Percentiles rank a stretch among this genome's conserved stretches.
These are phyloP conservation scores for Campylomormyrus tamandua DNA, from an alignment of 2,113 vertebrate species.

Conservation along the genomic window DNA sequence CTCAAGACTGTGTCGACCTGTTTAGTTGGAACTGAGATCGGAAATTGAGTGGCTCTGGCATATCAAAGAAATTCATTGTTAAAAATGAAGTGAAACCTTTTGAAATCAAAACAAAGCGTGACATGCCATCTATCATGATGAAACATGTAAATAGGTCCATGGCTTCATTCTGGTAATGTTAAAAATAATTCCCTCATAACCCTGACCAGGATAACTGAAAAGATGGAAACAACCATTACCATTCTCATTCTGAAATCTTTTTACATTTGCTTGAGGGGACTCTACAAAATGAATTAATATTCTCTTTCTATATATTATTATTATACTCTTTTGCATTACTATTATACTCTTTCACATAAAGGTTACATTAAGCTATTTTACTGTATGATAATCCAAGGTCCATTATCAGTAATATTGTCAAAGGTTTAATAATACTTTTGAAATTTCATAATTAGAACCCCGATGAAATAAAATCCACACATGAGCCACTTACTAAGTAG, in stretches of 20 bases:
- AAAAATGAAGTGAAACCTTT: neutral
- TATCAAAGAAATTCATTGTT: neutral
- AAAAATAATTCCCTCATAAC: neutral
- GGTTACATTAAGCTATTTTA: neutral
- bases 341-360: neutral
- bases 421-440: neutral
- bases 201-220: neutral
- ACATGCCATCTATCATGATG: neutral
- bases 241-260: neutral
- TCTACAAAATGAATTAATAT: neutral
- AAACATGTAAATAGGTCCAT: neutral
- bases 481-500: neutral
- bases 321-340: neutral
- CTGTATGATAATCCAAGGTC: neutral
- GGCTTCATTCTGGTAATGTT: neutral
- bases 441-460: neutral
- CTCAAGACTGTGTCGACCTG: neutral
- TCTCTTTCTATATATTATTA: neutral
- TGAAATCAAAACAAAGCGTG: neutral
- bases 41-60: neutral
- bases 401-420: neutral
- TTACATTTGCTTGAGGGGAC: neutral
- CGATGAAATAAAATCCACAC: neutral
- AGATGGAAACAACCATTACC: neutral
- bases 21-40: neutral